Conservation (phyloP, 2,113 vertebrate genomes). For the Brachypteracias leptosomus region DNA sequence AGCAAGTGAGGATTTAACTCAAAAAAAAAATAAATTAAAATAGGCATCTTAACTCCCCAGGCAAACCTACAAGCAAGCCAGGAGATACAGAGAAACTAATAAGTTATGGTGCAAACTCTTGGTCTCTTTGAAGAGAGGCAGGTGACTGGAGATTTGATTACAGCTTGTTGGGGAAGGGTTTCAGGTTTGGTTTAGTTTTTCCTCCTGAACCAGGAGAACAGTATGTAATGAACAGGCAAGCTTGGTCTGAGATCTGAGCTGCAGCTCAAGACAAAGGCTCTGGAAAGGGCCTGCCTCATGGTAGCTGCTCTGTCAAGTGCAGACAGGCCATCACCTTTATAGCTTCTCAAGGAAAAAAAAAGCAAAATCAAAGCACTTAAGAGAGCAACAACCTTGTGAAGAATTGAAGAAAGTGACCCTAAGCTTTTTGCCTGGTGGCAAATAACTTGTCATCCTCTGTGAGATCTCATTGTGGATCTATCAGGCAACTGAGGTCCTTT, state of each 20-base stretch:
- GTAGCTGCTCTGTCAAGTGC: neutral
- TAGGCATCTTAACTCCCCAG: neutral
- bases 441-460: neutral
- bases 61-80: neutral
- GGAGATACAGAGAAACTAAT: neutral
- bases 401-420: neutral
- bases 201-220: constrained; percentile 7
- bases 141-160: neutral
- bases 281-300: neutral
- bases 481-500: neutral
- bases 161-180: neutral
- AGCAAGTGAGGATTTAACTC: neutral
- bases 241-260: neutral
- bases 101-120: neutral
- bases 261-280: neutral
- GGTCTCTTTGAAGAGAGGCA: neutral
- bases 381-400: neutral
- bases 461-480: accelerated
- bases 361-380: neutral
- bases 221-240: neutral
- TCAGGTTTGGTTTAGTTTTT: neutral
- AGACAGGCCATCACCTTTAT: neutral
- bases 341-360: neutral
- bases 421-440: neutral
- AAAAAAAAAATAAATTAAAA: too few relatives aligned